Evolutionary conservation across 2,888 invertebrate species (phyloP), one percentile per base, ranked within the genome.

Genomic region (Cerastis leucographa): DNA sequence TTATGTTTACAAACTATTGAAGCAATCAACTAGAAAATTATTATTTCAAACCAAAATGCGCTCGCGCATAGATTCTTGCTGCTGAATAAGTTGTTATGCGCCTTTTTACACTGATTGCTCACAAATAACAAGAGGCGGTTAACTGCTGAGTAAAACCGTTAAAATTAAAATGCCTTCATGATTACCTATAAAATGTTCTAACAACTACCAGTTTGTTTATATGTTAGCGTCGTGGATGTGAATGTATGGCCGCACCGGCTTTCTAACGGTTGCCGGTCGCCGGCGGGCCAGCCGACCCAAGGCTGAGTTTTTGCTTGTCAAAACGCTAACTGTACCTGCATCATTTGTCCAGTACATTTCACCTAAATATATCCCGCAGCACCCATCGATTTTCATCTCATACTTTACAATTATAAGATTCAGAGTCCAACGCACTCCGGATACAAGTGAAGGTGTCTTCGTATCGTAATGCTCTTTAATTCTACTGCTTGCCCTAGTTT

Each of bases 261-360:
- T 91, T 89, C 91, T 95, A 95, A 95, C 95, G 95, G 94, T 92
- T 85, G 71, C 81, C 94, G 93, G 59, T 29, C 29, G 59, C 59
- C 29, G 59, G 59, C 59, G 29, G 59, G 93, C 71, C 76, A 86
- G 86, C 87, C 88, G 81, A 88, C 88, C 84, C 90, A 90, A 91
- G 89, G 90, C 90, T 91, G 89, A 90, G 88, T 95, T 96, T 95
- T 95, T 95, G 95, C 94, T 93, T 93, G 94, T 95, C 94, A 93
- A 95, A 94, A 92, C 87, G 86, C 89, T 96, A 95, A 95, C 96
- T 93, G 96, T 95, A 94, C 92, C 87, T 88, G 87, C 88, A 85
- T 90, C 91, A 92, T 93, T 92, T 91, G 88, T 89, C 85, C 88
- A 90, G 89, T 84, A 87, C 90, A 89, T 87, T 87, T 90, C 91